A percentile compares a stretch with the other conserved stretches of the same genome.
phyloP scores from a whole-genome alignment of 2,113 vertebrate species.

The Mesocricetus auratus region DNA sequence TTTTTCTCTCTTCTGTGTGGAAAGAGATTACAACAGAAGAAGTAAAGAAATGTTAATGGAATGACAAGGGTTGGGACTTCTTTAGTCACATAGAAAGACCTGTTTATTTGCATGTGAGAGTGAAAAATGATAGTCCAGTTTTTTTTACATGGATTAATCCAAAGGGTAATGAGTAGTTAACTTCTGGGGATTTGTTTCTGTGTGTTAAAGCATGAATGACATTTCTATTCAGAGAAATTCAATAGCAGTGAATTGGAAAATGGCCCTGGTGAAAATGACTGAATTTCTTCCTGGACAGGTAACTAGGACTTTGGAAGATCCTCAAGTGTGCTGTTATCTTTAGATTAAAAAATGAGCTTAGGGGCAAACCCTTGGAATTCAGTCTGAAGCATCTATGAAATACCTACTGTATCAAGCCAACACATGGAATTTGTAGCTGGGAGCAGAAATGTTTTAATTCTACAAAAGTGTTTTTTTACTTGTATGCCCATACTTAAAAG shows the following conservation, averaged over 20 bases:
- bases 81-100: neutral
- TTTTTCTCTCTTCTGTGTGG: neutral
- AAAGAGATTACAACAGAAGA: neutral
- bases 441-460: neutral
- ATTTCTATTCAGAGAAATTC: conserved; percentile 29
- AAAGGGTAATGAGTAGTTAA: conserved; percentile 37
- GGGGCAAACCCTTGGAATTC: neutral
- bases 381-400: neutral
- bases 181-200: neutral
- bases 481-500: neutral
- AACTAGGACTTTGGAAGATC: neutral
- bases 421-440: neutral
- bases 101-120: neutral
- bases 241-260: neutral
- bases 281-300: neutral
- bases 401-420: neutral
- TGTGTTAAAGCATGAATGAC: neutral
- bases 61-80: neutral
- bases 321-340: neutral
- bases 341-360: neutral
- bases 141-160: conserved; percentile 44
- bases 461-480: neutral
- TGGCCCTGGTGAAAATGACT: neutral
- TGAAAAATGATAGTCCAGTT: conserved; percentile 1
- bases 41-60: neutral